Percentiles rank a stretch among this genome's conserved stretches.
Evolutionary conservation across 2,113 vertebrate species (phyloP).

Genomic region (Centropus bengalensis): DNA sequence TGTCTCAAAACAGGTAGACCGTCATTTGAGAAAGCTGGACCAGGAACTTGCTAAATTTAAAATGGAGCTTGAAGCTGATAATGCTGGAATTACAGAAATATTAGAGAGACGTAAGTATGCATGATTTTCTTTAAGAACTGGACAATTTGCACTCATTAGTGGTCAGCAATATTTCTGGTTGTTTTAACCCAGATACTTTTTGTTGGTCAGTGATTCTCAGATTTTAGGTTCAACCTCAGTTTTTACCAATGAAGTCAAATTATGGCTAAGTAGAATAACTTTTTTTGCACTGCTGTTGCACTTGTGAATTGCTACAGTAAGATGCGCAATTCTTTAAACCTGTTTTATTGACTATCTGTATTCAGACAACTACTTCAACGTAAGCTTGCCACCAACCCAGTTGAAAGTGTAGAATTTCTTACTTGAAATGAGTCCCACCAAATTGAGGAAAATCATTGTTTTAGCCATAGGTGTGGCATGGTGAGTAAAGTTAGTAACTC

Average conservation of each 20-base stretch:
- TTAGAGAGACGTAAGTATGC: conserved; percentile 93
- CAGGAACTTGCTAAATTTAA: conserved; percentile 99
- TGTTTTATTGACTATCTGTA: not conserved
- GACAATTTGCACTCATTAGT: not conserved
- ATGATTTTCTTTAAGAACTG: not conserved
- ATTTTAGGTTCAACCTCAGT: not conserved
- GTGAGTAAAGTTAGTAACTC: not conserved
- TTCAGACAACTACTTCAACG: not conserved
- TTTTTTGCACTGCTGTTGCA: not conserved
- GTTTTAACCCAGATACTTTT: not conserved
- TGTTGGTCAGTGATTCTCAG: not conserved
- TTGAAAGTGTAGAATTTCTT: not conserved
- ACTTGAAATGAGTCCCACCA: not conserved
- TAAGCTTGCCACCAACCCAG: not conserved
- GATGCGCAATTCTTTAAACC: not conserved
- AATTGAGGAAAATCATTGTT: not conserved
- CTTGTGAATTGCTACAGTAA: not conserved
- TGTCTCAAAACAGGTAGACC: conserved; percentile 88
- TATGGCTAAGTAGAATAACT: not conserved
- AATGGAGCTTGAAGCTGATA: conserved; percentile 99
- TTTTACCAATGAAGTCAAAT: not conserved
- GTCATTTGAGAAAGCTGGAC: conserved; percentile 96
- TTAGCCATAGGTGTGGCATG: not conserved
- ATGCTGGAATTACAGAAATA: conserved; percentile 98
- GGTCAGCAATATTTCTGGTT: not conserved